Evolutionary conservation across 2,113 vertebrate species (phyloP).

Genomic region (Cyphomyrus plagiostoma): DNA sequence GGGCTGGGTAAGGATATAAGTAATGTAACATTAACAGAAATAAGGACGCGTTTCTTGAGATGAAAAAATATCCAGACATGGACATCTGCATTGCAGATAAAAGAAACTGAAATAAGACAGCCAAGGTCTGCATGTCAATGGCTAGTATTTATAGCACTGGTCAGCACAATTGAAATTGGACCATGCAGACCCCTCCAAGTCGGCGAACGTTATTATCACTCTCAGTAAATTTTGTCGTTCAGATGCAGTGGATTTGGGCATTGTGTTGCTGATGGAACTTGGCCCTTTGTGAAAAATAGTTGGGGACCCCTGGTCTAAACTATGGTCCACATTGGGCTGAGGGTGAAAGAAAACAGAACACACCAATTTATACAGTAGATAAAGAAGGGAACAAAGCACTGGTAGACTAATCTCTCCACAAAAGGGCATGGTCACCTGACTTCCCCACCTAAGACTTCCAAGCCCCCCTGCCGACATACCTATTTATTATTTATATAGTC

Average conservation of each 20-base stretch:
- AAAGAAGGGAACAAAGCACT: conserved; percentile 28
- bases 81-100: background rate
- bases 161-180: background rate
- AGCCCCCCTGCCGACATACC: background rate
- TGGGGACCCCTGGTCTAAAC: background rate
- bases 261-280: background rate
- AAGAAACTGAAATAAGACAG: background rate
- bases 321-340: background rate
- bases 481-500: conserved; percentile 4
- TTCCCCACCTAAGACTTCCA: background rate
- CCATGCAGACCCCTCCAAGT: background rate
- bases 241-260: background rate
- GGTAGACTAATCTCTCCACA: conserved; percentile 22
- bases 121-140: background rate
- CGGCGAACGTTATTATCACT: background rate
- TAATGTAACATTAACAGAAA: background rate
- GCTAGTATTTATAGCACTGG: background rate
- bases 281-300: background rate
- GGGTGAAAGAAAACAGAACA: background rate
- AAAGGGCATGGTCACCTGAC: background rate
- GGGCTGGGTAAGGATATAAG: background rate
- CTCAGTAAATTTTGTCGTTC: background rate
- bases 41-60: background rate
- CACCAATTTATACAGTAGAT: background rate
- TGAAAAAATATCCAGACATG: background rate